phyloP scores from a whole-genome alignment of 2,113 vertebrate genomes.

The Pteropus alecto region DNA sequence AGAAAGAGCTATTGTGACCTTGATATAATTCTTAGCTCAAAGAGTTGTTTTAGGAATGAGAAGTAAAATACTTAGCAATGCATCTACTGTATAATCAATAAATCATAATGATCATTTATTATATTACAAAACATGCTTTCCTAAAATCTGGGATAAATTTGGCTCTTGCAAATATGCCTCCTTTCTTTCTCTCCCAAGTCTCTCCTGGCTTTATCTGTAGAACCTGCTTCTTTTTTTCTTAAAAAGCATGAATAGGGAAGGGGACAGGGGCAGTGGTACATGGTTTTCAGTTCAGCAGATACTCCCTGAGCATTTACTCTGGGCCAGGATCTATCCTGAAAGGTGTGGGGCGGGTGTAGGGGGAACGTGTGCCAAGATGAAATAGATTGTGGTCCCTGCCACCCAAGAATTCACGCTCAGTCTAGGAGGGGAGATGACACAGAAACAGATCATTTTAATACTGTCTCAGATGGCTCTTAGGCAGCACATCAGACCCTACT shows the following conservation, averaged over 20 bases:
- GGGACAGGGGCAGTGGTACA: neutral
- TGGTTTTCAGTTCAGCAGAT: conserved; percentile 1
- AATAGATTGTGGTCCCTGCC: neutral
- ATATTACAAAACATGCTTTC: neutral
- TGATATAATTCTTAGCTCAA: conserved; percentile 28
- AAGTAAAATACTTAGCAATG: conserved; percentile 34
- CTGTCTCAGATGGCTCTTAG: neutral
- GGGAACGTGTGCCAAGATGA: neutral
- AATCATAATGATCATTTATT: neutral
- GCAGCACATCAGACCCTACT: neutral
- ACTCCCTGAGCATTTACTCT: neutral
- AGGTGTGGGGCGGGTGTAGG: neutral
- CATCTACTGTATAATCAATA: neutral
- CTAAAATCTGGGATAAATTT: neutral
- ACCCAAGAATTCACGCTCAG: neutral
- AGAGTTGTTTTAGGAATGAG: conserved; percentile 8
- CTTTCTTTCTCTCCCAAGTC: neutral
- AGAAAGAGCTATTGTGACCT: neutral
- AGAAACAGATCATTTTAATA: conserved; percentile 50
- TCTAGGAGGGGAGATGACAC: neutral
- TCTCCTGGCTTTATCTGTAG: neutral
- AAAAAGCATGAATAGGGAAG: neutral
- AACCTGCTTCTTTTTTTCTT: conserved; percentile 14
- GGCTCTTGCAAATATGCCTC: neutral
- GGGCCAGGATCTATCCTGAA: neutral